Conservation (phyloP, 2,113 vertebrate genomes). For the Ptychochromis oligacanthus region DNA sequence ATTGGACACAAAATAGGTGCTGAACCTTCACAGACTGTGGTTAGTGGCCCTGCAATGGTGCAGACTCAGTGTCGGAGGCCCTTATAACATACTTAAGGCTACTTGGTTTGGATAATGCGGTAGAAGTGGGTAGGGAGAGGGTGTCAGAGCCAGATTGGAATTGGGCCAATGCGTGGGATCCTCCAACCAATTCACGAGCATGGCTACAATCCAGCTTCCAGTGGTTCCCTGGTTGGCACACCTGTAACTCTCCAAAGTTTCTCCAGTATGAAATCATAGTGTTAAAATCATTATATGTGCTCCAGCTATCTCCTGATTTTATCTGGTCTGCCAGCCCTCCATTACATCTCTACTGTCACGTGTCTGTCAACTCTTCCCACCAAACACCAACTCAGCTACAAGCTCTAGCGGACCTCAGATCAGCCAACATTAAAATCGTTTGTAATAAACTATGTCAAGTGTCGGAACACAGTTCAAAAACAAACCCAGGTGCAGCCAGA, state of each 20-base stretch:
- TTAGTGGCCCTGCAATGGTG: background rate
- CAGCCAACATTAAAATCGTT: background rate
- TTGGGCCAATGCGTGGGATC: background rate
- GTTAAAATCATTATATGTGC: too few species aligned
- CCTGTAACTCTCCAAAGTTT: background rate
- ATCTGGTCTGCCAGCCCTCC: background rate
- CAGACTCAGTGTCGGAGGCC: background rate
- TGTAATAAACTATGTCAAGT: too few species aligned
- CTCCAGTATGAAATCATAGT: background rate
- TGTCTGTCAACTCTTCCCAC: background rate
- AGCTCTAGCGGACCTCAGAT: accelerated
- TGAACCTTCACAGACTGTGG: background rate
- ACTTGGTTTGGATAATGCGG: background rate
- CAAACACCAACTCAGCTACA: accelerated
- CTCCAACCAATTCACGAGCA: background rate
- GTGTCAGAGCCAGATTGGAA: accelerated
- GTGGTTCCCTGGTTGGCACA: background rate
- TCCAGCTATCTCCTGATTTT: background rate
- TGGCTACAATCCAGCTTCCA: background rate
- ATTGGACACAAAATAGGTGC: background rate
- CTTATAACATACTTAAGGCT: background rate
- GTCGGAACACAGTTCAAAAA: background rate
- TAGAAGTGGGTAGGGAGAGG: background rate
- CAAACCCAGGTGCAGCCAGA: background rate
- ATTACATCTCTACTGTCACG: background rate